Base-by-base conservation (phyloP, 2,113 vertebrate species). In the Urocolius indicus region DNA sequence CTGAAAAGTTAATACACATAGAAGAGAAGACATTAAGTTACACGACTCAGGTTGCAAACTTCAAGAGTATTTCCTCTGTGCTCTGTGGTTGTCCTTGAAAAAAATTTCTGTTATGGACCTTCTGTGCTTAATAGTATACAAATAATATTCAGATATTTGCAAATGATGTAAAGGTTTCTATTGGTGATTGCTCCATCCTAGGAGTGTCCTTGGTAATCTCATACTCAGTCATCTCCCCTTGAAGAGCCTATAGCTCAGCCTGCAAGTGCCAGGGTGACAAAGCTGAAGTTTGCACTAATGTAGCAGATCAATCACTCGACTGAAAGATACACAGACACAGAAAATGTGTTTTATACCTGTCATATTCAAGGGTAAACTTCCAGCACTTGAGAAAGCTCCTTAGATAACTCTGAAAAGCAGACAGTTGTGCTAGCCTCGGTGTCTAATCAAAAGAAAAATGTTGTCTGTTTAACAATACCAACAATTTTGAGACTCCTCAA, bases 361-460 rank as follows among this genome's bases (percentile, higher is more conserved):
- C 98, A 96, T 41, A 82, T 84, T 97, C 98, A 98, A 98, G 98
- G 97, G 95, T 97, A 97, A 97, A 94, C 93, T 72, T 52, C 76
- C 94, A 80, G 66, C 52, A 72, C 87, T 87, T 27, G 2, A 74
- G 84, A 61, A 75, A 73, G 74, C 93, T 91, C 61, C 92, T 90
- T 67, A 93, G 80, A 87, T 96, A 87, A 93, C 78, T 96, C 96
- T 93, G 72, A 78, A 59, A 72, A 58, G 52, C 88, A 96, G 97
- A 97, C 97, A 96, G 95, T 91, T 82, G 48, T 87, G 91, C 94
- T 93, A 91, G 89, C 90, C 96, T 96, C 90, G 11, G 79, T 72
- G 96, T 94, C 90, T 96, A 78, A 75, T 92, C 96, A 81, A 45
- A 94, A 97, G 97, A 98, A 86, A 61, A 95, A 98, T 96, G 96